A percentile compares a stretch with the other conserved stretches of the same genome.
phyloP scores from a whole-genome alignment of 2,113 vertebrate genomes.

The Scalopus aquaticus region DNA sequence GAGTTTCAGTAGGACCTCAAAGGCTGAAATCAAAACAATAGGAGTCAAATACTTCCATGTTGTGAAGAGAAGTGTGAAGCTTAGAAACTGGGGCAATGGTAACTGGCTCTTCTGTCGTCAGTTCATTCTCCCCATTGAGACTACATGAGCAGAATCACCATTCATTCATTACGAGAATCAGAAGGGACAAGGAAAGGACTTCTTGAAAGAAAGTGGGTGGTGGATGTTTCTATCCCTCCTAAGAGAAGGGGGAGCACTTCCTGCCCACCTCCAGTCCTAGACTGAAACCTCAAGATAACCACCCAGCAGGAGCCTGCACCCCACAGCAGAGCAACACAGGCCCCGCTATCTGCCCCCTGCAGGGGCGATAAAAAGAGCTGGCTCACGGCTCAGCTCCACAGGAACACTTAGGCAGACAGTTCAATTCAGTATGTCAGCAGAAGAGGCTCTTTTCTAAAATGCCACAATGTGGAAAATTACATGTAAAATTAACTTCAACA shows the following conservation, averaged over 20 bases:
- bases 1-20: conserved; percentile 33
- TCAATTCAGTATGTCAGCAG: not conserved
- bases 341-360: not conserved
- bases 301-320: not conserved
- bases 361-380: not conserved
- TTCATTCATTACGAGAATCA: not conserved
- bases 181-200: not conserved
- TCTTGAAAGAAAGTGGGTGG: not conserved
- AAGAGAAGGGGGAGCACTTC: not conserved
- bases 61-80: not conserved
- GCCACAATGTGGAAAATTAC: not conserved
- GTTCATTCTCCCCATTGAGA: not conserved
- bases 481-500: conserved; percentile 41
- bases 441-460: conserved; percentile 23
- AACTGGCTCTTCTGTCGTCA: not conserved
- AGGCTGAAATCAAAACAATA: conserved; percentile 66
- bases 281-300: conserved; percentile 19
- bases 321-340: not conserved
- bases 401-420: not conserved
- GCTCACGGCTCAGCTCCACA: conserved; percentile 12
- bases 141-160: not conserved
- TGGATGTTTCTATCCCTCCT: not conserved
- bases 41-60: not conserved
- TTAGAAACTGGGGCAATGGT: not conserved
- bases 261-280: not conserved